These are phyloP conservation scores for Sebastes minor DNA, from an alignment of 2,797 vertebrate species.

Conservation along the genomic window DNA sequence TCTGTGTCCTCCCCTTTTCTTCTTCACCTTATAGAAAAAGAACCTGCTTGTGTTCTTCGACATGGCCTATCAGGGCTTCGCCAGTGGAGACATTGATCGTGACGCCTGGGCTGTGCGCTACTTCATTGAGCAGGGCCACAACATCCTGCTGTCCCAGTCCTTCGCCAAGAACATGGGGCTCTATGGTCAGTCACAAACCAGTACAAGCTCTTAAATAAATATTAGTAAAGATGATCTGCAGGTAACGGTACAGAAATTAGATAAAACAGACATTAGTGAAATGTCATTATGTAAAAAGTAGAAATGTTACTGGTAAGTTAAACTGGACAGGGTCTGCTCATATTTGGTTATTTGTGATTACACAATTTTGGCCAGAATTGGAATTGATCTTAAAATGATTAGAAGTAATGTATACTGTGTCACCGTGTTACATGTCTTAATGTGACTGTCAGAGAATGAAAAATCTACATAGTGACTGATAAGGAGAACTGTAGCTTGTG, in stretches of 20 bases:
- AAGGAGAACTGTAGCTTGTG: background rate
- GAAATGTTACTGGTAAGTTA: background rate
- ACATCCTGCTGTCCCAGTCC: conserved; percentile 92
- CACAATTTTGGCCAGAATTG: too few species aligned
- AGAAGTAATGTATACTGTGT: background rate
- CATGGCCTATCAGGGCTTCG: conserved; percentile 99
- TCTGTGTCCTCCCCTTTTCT: background rate
- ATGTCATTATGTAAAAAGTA: background rate
- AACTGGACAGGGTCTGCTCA: background rate
- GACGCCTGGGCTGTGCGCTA: conserved; percentile 97
- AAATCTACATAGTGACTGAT: background rate
- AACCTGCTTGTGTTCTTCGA: conserved; percentile 96
- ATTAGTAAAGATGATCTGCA: background rate
- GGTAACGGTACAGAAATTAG: background rate
- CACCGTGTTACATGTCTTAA: background rate
- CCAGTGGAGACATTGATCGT: conserved; percentile 93
- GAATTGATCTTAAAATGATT: background rate
- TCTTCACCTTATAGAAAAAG: conserved; percentile 84
- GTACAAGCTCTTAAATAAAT: background rate
- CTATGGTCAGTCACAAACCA: conserved; percentile 87
- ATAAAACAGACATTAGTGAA: background rate
- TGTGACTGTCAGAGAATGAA: background rate
- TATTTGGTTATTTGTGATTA: background rate
- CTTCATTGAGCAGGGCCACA: conserved; percentile 95
- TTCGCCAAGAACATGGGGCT: conserved; percentile 99